Conservation (phyloP, 2,797 vertebrate species). For the Odontamblyopus rebecca region DNA sequence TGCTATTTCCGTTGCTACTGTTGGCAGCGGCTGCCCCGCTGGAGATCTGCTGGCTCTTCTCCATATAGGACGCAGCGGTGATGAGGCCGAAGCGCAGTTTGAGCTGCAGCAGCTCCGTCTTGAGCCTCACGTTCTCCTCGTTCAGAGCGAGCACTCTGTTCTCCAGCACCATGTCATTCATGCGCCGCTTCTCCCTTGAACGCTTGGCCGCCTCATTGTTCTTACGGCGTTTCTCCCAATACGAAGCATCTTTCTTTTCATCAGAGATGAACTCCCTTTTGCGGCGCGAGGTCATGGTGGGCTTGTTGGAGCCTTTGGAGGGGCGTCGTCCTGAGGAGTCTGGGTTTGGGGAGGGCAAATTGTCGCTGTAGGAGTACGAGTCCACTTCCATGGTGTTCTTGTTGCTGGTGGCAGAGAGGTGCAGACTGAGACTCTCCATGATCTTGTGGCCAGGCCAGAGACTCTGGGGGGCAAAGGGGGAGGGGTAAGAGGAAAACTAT, state of each 20-base stretch:
- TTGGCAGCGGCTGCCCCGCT: conserved; percentile 28
- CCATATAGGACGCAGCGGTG: conserved; percentile 79
- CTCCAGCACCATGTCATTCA: conserved; percentile 85
- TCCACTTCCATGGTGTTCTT: conserved; percentile 65
- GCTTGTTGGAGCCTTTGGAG: conserved; percentile 75
- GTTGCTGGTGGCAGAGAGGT: conserved; percentile 62
- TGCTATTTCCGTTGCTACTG: conserved; percentile 48
- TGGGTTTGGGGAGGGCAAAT: conserved; percentile 60
- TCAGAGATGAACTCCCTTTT: conserved; percentile 86
- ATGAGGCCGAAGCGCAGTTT: conserved; percentile 85
- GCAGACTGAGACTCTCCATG: conserved; percentile 79
- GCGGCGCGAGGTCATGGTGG: conserved; percentile 70
- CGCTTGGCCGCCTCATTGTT: conserved; percentile 87
- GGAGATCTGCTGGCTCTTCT: conserved; percentile 81
- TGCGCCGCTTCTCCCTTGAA: conserved; percentile 83
- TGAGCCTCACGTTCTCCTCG: conserved; percentile 83
- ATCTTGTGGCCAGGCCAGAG: conserved; percentile 55
- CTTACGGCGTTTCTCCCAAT: conserved; percentile 86
- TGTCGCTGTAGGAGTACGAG: conserved; percentile 59
- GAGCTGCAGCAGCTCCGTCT: conserved; percentile 82
- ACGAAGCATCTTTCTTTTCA: conserved; percentile 86
- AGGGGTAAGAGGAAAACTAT: conserved; percentile 38
- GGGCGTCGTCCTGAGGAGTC: conserved; percentile 52
- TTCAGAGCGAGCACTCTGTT: conserved; percentile 84
- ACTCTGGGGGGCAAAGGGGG: conserved; percentile 56